Base-by-base conservation (phyloP, 2,113 vertebrate genomes). In the Felis chaus region DNA sequence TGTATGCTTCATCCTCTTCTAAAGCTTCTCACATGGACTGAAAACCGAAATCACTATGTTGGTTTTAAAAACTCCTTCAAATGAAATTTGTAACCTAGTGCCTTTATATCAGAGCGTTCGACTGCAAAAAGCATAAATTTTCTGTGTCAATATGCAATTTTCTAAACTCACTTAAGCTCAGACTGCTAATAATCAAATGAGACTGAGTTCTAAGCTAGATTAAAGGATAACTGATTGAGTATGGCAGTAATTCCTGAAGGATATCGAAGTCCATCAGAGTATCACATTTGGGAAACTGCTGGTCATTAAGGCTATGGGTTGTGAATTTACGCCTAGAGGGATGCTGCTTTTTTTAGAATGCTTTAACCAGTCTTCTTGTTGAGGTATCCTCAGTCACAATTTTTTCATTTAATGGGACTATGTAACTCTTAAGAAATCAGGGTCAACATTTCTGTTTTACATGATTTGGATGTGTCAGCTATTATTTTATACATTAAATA, bases 111-210 rank as follows among this genome's bases (percentile, higher is more conserved):
- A 92, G 63, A 86, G 69, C 41, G 45, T 96, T 92, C 36, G 33
- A 73, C 84, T 92, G 33, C 7, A 78, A 90, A 86, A 96, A 45
- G 18, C 50, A 82, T 69, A 92, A 41, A 65, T 95, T 90, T 95
- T 90, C 48, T 73, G 55, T 92, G 81, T 91, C 83, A 94, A 81
- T 89, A 95, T 87, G 82, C 71, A 95, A 87, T 96, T 94, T 97
- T 95, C 83, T 92, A 81, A 95, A 88, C 23, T 86, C 84, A 71
- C 63, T 88, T 92, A 91, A 85, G 31, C 53, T 88, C 25, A 1
- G 25, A 45, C 68, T 88, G 53, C 80, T 97, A 74, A 78, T 81
- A 93, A 96, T 66, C 55, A 95, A 83, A 92, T 29, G 80, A 82
- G 69, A 61, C 39, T 11, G 31, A 50, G 45, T 82, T 76, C 33